Conservation (phyloP, 1,140 invertebrate species). For the Drosophila lacertosa region DNA sequence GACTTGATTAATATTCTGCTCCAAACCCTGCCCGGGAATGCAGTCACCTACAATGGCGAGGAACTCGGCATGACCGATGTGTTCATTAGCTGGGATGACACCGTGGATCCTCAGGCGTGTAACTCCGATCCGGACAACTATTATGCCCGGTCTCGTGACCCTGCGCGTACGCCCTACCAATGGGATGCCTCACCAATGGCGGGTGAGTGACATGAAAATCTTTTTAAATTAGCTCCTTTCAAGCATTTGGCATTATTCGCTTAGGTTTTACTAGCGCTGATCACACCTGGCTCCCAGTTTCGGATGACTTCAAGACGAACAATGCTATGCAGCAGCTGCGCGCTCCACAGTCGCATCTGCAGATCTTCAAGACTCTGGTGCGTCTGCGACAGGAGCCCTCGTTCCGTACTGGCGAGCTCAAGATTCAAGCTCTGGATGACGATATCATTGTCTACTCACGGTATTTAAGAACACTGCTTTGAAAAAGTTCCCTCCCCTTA, state of each 20-base stretch:
- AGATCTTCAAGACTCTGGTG: slow-evolving; percentile 77
- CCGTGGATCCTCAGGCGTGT: slow-evolving; percentile 78
- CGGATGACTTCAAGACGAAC: slow-evolving; percentile 84
- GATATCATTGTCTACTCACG: slow-evolving; percentile 72
- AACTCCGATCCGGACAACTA: slow-evolving; percentile 71
- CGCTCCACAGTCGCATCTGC: slow-evolving; percentile 72
- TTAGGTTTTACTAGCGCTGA: slow-evolving; percentile 86
- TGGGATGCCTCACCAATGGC: slow-evolving; percentile 87
- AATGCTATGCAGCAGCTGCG: slow-evolving; percentile 85
- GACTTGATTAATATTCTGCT: slow-evolving; percentile 88
- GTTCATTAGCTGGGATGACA: slow-evolving; percentile 85
- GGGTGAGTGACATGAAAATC: slow-evolving; percentile 36
- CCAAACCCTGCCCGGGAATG: slow-evolving; percentile 87
- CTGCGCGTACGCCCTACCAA: slow-evolving; percentile 88
- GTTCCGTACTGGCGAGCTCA: slow-evolving; percentile 57
- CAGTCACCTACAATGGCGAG: slow-evolving; percentile 91
- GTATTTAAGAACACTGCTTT: slow-evolving; percentile 4
- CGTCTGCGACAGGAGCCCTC: slow-evolving; percentile 73
- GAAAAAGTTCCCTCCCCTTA: neutral
- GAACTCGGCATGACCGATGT: slow-evolving; percentile 92
- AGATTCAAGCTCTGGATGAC: slow-evolving; percentile 66
- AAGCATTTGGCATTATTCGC: neutral
- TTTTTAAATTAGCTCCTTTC: neutral
- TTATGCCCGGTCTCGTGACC: slow-evolving; percentile 85
- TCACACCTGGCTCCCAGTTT: slow-evolving; percentile 89